These are phyloP conservation scores for Notospermus geniculatus DNA, from an alignment of 1,140 invertebrate genomes.

Conservation along the genomic window DNA sequence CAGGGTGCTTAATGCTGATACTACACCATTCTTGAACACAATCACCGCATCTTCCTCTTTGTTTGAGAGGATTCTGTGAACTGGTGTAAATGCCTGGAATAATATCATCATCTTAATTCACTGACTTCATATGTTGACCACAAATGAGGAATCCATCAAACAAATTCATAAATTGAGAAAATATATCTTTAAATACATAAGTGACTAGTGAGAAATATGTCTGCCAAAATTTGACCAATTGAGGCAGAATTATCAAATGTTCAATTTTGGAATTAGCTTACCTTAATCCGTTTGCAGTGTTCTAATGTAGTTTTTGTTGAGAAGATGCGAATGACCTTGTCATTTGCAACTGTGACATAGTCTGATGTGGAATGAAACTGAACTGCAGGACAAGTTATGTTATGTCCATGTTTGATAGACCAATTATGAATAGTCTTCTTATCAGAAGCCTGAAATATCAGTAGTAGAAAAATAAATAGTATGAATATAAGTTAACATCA, in stretches of 20 bases:
- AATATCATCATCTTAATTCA: no score
- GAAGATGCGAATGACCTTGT: constrained; percentile 4
- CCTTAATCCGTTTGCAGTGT: constrained; percentile 13
- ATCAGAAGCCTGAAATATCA: constrained; percentile 17
- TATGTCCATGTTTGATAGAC: constrained; percentile 8
- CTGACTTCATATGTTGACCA: no score
- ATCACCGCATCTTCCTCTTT: constrained; percentile 14
- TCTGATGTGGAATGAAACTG: constrained; percentile 2
- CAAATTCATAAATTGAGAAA: no score
- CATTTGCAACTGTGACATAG: constrained; percentile 14
- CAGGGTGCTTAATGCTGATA: not conserved
- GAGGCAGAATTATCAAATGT: not conserved
- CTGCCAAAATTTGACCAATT: not conserved
- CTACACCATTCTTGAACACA: constrained; percentile 19
- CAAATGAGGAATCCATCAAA: no score
- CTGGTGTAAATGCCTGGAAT: constrained; percentile 1
- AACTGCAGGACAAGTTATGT: constrained; percentile 14
- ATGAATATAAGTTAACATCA: no score
- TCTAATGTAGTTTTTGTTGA: not conserved
- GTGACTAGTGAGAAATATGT: no score
- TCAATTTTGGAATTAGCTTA: not conserved
- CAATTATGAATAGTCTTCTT: constrained; percentile 19
- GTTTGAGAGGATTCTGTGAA: constrained; percentile 13
- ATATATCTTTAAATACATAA: no score
- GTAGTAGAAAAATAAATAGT: not conserved